Evolutionary conservation across 2,888 invertebrate species (phyloP), one percentile per base, ranked within the genome.

Genomic region (Cantharis rufa): DNA sequence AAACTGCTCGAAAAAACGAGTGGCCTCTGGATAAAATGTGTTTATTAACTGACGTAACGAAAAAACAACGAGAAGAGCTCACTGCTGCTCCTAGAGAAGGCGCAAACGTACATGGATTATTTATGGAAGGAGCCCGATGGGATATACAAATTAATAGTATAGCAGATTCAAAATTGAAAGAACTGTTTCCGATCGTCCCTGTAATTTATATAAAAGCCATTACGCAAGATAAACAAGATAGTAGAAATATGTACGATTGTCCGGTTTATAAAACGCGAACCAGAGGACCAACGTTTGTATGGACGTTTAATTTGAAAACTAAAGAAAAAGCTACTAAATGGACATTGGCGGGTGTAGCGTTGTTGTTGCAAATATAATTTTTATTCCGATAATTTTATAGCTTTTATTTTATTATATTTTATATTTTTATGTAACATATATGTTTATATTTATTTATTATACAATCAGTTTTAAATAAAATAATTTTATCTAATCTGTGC

Each of bases 11-110:
- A 69, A 97, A 95, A 89, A 97, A 98, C 87, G 98, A 98, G 88
- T 96, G 97, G 95, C 98, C 98, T 0, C 90, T 98, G 78, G 98
- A 98, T 89, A 95, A 96, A 87, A 98, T 98, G 97, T 96, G 96
- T 85, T 91, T 98, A 66, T 94, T 96, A 87, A 97, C 97, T 84
- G 98, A 98, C 86, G 98, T 98, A 32, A 97, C 97, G 7, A 98
- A 97, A 88, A 98, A 95, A 86, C 90, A 88, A 32, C 92, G 93
- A 81, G 94, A 95, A 76, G 98, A 98, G 84, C 94, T 98, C 86
- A 92, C 91, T 92, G 90, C 93, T 0, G 92, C 97, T 0, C 97
- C 98, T 0, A 92, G 96, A 69, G 98, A 98, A 86, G 98, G 98
- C 15, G 96, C 97, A 4, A 96, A 95, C 87, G 93, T 98, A 72